Conservation (phyloP, 1,140 invertebrate genomes). For the Zaprionus vittiger region DNA sequence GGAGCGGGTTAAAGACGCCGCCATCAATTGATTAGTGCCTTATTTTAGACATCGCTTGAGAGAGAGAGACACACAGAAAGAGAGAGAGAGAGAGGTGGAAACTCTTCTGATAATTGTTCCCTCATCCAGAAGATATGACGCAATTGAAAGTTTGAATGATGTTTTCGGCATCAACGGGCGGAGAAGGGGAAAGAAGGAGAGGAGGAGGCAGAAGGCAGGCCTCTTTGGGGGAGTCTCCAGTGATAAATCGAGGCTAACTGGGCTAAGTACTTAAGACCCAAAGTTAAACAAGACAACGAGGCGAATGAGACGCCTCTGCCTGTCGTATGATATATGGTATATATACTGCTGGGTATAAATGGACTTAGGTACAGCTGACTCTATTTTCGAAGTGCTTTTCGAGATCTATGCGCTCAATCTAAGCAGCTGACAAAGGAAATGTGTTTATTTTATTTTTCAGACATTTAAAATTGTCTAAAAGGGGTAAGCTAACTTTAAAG, state of each 20-base stretch:
- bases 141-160: conserved; percentile 35
- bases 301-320: neutral
- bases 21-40: conserved; percentile 72
- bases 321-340: conserved; percentile 3
- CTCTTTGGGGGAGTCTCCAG: neutral
- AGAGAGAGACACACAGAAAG: neutral
- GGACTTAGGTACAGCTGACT: neutral
- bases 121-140: conserved; percentile 25
- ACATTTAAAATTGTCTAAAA: neutral
- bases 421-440: neutral
- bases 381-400: neutral
- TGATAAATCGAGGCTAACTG: conserved; percentile 20
- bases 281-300: conserved; percentile 7
- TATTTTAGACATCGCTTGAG: conserved; percentile 47
- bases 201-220: neutral
- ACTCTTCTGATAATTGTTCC: conserved; percentile 38
- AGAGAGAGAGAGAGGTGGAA: neutral
- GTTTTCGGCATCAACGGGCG: neutral
- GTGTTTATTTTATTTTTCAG: neutral
- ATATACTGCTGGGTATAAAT: neutral
- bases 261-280: conserved; percentile 32
- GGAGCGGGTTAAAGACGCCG: conserved; percentile 38
- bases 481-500: too few relatives aligned
- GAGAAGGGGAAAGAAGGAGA: too few relatives aligned
- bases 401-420: neutral